Evolutionary conservation across 2,113 vertebrate genomes (phyloP), one percentile per base, ranked within the genome.

Genomic region (Onychostruthus taczanowskii): DNA sequence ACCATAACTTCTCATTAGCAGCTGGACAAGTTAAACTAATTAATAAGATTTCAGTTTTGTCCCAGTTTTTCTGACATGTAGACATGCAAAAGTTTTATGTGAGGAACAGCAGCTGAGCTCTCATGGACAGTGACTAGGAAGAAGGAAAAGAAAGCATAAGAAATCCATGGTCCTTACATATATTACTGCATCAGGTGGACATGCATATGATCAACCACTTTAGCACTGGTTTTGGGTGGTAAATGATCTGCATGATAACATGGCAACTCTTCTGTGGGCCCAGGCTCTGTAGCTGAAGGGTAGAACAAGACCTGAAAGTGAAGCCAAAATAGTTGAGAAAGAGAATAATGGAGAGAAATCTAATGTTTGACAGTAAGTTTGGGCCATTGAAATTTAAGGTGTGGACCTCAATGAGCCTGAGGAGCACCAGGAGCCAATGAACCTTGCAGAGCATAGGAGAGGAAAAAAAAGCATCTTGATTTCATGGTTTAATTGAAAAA

Each of bases 171-270:
- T 28, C 26, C 33, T 64, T 53, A 31, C 16, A 5, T 17, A 4
- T 39, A 37, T 15, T 1, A 2, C 22, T 56, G 8, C 30, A 26
- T n/a, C 10, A 16, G 43, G 4, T 53, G 28, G 33, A 52, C 22
- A 7, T 30, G 28, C 0, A 1, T 27, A 33, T 8, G 31, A n/a
- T 33, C 50, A 73, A 41, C 21, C n/a, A 37, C 47, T 49, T 49
- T 0, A 5, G 28, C 6, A 2, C 11, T 5, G 16, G 4, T 63
- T 39, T 43, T 76, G 58, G 6, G 10, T 3, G 4, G 31, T 64
- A 62, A 80, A 69, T 47, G 16, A 1, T 77, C 59, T 80, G 4
- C 55, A 5, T 21, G 46, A 33, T 11, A 69, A 70, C 8, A 27
- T 12, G 33, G 7, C 17, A 66, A 24, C 4, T 74, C 47, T 52